Conservation (phyloP, 2,888 invertebrate genomes). For the Allacma fusca region DNA sequence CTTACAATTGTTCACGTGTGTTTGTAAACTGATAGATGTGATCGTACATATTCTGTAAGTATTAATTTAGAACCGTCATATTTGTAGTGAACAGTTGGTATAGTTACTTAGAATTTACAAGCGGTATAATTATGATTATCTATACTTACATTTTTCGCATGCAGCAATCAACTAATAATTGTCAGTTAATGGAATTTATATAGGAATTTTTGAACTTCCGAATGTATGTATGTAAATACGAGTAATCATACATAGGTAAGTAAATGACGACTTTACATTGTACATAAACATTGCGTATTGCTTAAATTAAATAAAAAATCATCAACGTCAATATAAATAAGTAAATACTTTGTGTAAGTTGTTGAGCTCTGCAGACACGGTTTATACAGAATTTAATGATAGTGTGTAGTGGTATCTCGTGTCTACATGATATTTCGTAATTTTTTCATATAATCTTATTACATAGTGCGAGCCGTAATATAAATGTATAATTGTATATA, state of each 20-base stretch:
- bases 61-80: background rate
- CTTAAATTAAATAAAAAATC: background rate
- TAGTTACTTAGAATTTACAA: background rate
- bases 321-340: background rate
- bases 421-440: slow-evolving; percentile 5
- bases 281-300: background rate
- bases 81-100: background rate
- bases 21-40: slow-evolving; percentile 16
- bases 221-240: background rate
- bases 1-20: background rate
- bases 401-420: background rate
- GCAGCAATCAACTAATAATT: slow-evolving; percentile 7
- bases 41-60: background rate
- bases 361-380: background rate
- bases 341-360: background rate
- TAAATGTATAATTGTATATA: background rate
- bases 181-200: background rate
- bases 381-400: background rate
- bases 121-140: background rate
- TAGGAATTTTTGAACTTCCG: background rate
- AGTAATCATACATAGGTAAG: background rate
- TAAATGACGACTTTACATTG: background rate
- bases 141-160: background rate
- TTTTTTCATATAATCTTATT: background rate
- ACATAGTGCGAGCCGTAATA: background rate